A percentile compares a stretch with the other conserved stretches of the same genome.
These are phyloP conservation scores for Siderastrea radians DNA, from an alignment of 92 coral and sea anemone species.

Conservation along the genomic window DNA sequence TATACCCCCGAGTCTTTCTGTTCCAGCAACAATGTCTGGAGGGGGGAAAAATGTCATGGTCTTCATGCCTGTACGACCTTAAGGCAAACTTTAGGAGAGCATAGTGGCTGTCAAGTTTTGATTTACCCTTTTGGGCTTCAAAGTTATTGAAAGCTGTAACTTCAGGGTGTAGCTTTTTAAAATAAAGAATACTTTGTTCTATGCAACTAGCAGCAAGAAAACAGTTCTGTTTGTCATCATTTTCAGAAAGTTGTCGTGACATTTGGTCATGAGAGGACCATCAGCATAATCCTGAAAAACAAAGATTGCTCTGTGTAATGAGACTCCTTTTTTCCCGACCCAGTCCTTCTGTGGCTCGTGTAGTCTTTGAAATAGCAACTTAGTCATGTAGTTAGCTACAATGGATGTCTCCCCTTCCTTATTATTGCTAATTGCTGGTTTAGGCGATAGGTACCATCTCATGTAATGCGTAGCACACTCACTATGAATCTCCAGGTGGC, in stretches of 20 bases:
- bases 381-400: constrained; percentile 74
- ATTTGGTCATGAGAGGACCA: constrained; percentile 35
- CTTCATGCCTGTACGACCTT: constrained; percentile 39
- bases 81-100: constrained; percentile 60
- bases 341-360: constrained; percentile 48
- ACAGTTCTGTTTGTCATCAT: constrained; percentile 70
- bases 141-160: constrained; percentile 34
- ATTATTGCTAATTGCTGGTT: not conserved
- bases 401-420: too few relatives aligned
- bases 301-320: constrained; percentile 67
- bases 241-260: constrained; percentile 42
- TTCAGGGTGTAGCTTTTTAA: constrained; percentile 10
- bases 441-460: constrained; percentile 23
- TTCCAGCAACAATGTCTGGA: constrained; percentile 45
- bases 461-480: constrained; percentile 65
- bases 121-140: constrained; percentile 74
- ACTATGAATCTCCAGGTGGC: constrained; percentile 32
- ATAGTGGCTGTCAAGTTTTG: constrained; percentile 60
- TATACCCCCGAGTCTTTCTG: constrained; percentile 5
- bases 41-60: constrained; percentile 45
- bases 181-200: constrained; percentile 16
- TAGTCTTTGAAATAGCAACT: constrained; percentile 48
- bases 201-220: constrained; percentile 59
- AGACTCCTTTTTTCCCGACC: constrained; percentile 54
- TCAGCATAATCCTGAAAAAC: constrained; percentile 32